phyloP scores from a whole-genome alignment of 2,888 invertebrate species.

The Agrotis exclamationis region DNA sequence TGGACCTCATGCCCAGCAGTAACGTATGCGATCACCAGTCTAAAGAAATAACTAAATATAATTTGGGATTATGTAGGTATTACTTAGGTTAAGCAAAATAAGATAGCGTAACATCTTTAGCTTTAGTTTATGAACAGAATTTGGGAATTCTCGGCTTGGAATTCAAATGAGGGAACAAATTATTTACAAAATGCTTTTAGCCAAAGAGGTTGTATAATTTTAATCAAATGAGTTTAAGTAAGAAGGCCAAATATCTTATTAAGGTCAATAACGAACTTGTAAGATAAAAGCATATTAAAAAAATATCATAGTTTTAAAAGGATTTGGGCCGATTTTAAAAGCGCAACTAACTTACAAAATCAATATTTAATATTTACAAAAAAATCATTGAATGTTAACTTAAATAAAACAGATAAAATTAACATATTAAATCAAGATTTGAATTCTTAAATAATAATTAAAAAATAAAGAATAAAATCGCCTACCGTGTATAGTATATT shows the following conservation, averaged over 20 bases:
- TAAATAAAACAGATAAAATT: too few relatives aligned
- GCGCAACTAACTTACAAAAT: background rate
- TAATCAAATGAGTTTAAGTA: background rate
- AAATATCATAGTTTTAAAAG: background rate
- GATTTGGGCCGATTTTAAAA: background rate
- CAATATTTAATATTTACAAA: too few relatives aligned
- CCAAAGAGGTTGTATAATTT: background rate
- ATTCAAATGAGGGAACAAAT: conserved; percentile 10
- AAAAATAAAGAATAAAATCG: too few relatives aligned
- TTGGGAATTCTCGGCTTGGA: background rate
- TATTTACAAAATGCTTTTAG: conserved; percentile 14
- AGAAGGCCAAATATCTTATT: background rate
- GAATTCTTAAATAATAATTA: too few relatives aligned
- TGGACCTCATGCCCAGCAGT: too few relatives aligned
- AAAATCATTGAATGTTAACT: too few relatives aligned
- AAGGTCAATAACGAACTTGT: background rate
- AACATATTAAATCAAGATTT: background rate
- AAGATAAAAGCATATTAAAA: background rate
- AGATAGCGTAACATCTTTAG: background rate
- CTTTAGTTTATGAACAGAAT: conserved; percentile 13
- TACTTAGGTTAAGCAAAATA: background rate
- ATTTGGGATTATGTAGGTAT: background rate
- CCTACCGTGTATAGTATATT: too few relatives aligned
- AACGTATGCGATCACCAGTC: too few relatives aligned
- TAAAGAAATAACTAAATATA: too few relatives aligned